Conservation (phyloP, 2,113 vertebrate genomes). For the Mormoops blainvillei region DNA sequence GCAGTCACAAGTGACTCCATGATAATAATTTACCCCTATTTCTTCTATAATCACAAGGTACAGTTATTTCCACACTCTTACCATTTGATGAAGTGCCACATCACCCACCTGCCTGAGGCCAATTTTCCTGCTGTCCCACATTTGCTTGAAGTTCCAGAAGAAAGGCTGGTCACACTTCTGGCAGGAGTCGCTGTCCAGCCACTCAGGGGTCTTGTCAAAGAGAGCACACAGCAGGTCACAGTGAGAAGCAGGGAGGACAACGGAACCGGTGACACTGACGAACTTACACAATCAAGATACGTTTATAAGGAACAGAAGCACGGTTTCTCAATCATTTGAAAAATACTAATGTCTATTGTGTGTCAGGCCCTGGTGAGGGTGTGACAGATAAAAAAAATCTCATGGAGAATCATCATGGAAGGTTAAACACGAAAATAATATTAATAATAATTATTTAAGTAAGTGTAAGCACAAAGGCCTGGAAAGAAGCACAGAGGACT, state of each 20-base stretch:
- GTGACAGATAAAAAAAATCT: neutral
- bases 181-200: slow-evolving; percentile 98
- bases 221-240: slow-evolving; percentile 25
- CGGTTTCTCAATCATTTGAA: neutral
- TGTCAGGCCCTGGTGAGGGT: neutral
- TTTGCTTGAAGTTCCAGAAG: slow-evolving; percentile 99
- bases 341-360: neutral
- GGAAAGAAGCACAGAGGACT: neutral
- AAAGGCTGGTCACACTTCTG: slow-evolving; percentile 99
- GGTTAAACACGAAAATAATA: neutral
- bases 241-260: neutral
- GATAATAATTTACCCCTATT: neutral
- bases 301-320: neutral
- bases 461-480: neutral
- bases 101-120: slow-evolving; percentile 92
- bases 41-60: neutral
- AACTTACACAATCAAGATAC: neutral
- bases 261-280: accelerated
- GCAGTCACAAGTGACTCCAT: neutral
- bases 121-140: slow-evolving; percentile 99
- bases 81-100: neutral
- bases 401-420: neutral
- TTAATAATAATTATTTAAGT: neutral
- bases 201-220: slow-evolving; percentile 91
- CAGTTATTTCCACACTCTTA: neutral